These are phyloP conservation scores for Cynopterus brachyotis DNA, from an alignment of 2,113 vertebrate species.

Conservation along the genomic window DNA sequence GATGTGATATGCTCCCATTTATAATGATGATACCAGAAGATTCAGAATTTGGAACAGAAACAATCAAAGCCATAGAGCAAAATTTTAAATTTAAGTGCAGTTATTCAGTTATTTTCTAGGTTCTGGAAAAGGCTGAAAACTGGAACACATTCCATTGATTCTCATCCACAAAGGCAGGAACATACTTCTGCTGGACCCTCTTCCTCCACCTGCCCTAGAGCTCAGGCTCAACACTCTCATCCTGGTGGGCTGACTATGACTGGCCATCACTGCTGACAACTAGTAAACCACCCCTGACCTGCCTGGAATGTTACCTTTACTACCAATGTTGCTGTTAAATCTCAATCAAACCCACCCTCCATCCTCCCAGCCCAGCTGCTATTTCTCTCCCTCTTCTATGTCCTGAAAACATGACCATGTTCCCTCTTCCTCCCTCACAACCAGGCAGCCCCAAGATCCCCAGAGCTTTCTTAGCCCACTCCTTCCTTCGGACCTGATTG, in stretches of 20 bases:
- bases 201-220: neutral
- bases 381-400: neutral
- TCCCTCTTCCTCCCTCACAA: neutral
- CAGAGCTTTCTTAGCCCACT: neutral
- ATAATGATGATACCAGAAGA: neutral
- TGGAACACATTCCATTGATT: neutral
- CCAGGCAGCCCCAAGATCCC: neutral
- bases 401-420: neutral
- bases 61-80: neutral
- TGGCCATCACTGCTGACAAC: neutral
- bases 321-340: neutral
- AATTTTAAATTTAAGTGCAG: neutral
- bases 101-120: neutral
- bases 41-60: neutral
- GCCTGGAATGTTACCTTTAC: neutral
- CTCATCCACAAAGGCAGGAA: neutral
- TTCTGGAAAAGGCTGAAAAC: neutral
- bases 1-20: neutral
- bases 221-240: neutral
- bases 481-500: neutral
- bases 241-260: neutral
- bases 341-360: neutral
- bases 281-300: neutral
- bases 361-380: neutral
- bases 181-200: neutral